These are phyloP conservation scores for Gortyna flavago DNA, from an alignment of 2,888 invertebrate species.

Conservation along the genomic window DNA sequence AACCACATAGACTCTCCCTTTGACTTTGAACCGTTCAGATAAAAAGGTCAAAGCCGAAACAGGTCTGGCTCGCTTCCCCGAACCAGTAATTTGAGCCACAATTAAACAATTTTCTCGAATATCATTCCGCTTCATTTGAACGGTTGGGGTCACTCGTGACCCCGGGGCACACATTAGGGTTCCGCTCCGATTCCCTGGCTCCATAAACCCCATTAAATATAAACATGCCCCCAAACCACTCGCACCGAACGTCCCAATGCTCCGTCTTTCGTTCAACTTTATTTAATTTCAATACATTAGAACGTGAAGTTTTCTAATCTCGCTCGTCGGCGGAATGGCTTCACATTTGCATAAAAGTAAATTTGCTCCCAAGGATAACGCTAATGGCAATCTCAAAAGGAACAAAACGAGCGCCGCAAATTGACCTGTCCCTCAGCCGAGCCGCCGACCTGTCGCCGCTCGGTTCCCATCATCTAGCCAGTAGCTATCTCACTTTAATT, in stretches of 20 bases:
- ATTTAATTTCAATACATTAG: conserved; percentile 76
- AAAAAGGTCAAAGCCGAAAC: conserved; percentile 78
- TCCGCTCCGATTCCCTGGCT: conserved; percentile 82
- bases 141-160: conserved; percentile 83
- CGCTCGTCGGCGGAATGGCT: conserved; percentile 67
- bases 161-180: conserved; percentile 85
- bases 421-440: conserved; percentile 88
- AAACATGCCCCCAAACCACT: conserved; percentile 88
- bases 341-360: conserved; percentile 80
- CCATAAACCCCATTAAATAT: conserved; percentile 87
- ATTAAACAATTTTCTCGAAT: conserved; percentile 89
- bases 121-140: conserved; percentile 85
- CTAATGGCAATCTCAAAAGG: conserved; percentile 78
- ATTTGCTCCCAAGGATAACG: conserved; percentile 73
- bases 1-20: conserved; percentile 55
- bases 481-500: conserved; percentile 90
- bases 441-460: conserved; percentile 86
- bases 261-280: conserved; percentile 77
- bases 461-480: conserved; percentile 90
- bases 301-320: conserved; percentile 75
- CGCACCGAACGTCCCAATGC: conserved; percentile 72
- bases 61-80: conserved; percentile 76
- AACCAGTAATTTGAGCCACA: conserved; percentile 86
- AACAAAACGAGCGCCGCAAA: conserved; percentile 85
- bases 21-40: conserved; percentile 66